A percentile compares a stretch with the other conserved stretches of the same genome.
These are phyloP conservation scores for Drosophila cracens DNA, from an alignment of 2,888 invertebrate genomes.

Conservation along the genomic window DNA sequence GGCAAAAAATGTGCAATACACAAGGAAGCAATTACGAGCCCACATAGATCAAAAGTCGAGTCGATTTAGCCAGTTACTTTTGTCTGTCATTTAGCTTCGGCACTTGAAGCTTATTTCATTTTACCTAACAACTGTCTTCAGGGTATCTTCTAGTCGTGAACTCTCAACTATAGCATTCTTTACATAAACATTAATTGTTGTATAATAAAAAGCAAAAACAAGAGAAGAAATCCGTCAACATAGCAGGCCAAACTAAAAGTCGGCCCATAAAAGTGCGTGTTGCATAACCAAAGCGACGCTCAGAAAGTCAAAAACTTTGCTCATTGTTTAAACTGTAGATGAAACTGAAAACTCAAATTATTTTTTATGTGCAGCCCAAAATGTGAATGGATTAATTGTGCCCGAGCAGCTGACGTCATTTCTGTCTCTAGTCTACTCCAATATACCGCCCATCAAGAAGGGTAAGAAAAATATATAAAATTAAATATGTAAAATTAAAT, in stretches of 20 bases:
- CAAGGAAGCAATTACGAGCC: not conserved
- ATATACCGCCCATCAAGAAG: slow-evolving; percentile 94
- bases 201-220: slow-evolving; percentile 17
- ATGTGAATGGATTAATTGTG: slow-evolving; percentile 87
- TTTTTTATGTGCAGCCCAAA: slow-evolving; percentile 47
- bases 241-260: slow-evolving; percentile 23
- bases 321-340: not conserved
- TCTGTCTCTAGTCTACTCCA: slow-evolving; percentile 92
- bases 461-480: slow-evolving; percentile 85
- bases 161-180: not conserved
- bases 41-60: not conserved
- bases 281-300: slow-evolving; percentile 24
- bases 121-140: not conserved
- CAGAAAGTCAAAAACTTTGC: slow-evolving; percentile 6
- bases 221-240: not conserved
- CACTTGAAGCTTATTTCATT: not conserved
- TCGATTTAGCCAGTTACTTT: not conserved
- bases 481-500: not conserved
- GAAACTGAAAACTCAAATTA: slow-evolving; percentile 10
- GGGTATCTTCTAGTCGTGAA: not conserved
- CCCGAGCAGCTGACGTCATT: slow-evolving; percentile 93
- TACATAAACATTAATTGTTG: slow-evolving; percentile 9
- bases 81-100: not conserved
- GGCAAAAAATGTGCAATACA: not conserved
- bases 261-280: slow-evolving; percentile 21